These are phyloP conservation scores for Philantomba maxwellii DNA, from an alignment of 2,113 vertebrate species.

Conservation along the genomic window DNA sequence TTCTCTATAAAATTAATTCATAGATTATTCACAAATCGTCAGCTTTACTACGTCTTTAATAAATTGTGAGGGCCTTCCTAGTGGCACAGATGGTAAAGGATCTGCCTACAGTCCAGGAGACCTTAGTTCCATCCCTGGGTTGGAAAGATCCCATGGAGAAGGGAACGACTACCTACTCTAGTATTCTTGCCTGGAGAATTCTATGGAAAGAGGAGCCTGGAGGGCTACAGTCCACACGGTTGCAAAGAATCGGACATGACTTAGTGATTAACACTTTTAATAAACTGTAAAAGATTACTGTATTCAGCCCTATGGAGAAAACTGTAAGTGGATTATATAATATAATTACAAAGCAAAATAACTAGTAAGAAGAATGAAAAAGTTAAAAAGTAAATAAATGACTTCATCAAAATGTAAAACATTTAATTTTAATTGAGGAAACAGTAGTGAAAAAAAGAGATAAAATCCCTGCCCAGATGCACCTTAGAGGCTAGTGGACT, in stretches of 20 bases:
- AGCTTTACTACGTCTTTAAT: neutral
- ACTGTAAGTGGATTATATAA: neutral
- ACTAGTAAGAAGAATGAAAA: neutral
- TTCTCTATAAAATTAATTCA: constrained; percentile 20
- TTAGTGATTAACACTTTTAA: neutral
- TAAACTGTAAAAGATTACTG: neutral
- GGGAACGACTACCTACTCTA: neutral
- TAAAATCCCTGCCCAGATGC: neutral
- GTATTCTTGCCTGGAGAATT: neutral
- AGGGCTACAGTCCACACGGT: neutral
- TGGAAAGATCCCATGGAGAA: neutral
- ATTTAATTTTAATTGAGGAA: neutral
- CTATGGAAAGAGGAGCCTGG: neutral
- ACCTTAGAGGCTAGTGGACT: neutral
- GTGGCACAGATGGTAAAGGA: neutral
- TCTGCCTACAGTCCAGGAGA: neutral
- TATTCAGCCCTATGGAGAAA: neutral
- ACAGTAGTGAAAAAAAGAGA: neutral
- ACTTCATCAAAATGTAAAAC: constrained; percentile 1
- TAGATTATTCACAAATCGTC: neutral
- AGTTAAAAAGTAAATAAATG: neutral
- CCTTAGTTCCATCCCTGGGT: neutral
- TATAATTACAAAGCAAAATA: constrained; percentile 16
- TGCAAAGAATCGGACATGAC: neutral
- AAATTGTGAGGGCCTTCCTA: neutral